Base-by-base conservation (phyloP, 2,113 vertebrate genomes). In the Pelodiscus sinensis region DNA sequence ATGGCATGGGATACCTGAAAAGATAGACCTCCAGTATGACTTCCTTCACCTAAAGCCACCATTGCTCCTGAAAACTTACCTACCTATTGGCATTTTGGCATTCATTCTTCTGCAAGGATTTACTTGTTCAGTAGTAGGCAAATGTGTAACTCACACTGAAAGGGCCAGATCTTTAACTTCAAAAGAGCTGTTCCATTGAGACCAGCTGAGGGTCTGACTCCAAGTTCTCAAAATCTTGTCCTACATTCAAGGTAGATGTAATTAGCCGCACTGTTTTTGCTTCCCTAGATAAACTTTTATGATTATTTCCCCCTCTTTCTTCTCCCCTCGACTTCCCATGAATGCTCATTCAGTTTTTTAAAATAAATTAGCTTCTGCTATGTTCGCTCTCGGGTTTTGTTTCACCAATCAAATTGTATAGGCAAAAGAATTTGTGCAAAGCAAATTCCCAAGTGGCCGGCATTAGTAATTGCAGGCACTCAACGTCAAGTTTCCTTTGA, bases 331-430 rank as follows among this genome's bases (percentile, higher is more conserved):
- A 84, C 3, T 3, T 68, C 82, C 68, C 87, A 81, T 38, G 94
- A 86, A 21, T 13, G 5, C 24, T 22, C 21, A 73, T 38, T 73
- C 35, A 73, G 18, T 24, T 73, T 35, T 44, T 73, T 73, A 22
- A 73, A 71, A 73, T 73, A 21, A 73, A 44, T 21, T 11, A 81
- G 73, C 52, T 88, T 57, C 51, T 44, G 7, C 31, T 25, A 31
- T 51, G 54, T 84, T 89, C 92, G 22, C 24, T 22, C 87, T 89
- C 31, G 51, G 82, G 89, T 87, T 94, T 86, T 52, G 12, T 56
- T 73, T 21, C 71, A 22, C 9, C 35, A 73, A 11, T 38, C 35
- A 22, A 13, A 14, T 31, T 5, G 35, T 3, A 50, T 5, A 56
- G 24, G 31, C 65, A 8, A 86, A 82, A 93, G 81, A 6, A 4